These are phyloP conservation scores for Drosophila takahashii DNA, from an alignment of 1,140 invertebrate genomes.

Conservation along the genomic window DNA sequence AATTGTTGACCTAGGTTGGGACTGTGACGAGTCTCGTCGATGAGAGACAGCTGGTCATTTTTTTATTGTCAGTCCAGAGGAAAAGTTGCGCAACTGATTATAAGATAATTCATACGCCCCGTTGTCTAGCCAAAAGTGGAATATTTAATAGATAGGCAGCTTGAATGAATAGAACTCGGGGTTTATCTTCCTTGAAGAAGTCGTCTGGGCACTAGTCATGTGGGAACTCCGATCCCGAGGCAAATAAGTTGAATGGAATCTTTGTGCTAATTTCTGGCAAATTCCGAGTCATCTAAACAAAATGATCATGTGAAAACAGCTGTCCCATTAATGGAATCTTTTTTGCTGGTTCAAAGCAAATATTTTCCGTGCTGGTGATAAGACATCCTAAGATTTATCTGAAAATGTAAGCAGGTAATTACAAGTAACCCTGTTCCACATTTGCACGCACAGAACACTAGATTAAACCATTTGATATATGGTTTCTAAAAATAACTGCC, in stretches of 20 bases:
- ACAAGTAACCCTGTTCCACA: conserved; percentile 21
- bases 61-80: background rate
- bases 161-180: background rate
- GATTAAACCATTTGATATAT: conserved; percentile 11
- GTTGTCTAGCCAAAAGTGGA: conserved; percentile 17
- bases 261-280: conserved; percentile 10
- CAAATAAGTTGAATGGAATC: conserved; percentile 18
- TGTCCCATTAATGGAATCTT: conserved; percentile 19
- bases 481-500: conserved; percentile 20
- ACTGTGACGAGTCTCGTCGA: conserved; percentile 1
- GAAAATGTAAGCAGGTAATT: conserved; percentile 14
- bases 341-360: conserved; percentile 2
- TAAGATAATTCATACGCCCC: conserved; percentile 39
- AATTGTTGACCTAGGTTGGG: conserved; percentile 61
- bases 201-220: background rate
- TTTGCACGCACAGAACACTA: background rate
- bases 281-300: background rate
- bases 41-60: conserved; percentile 20
- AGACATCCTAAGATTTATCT: conserved; percentile 13
- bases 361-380: conserved; percentile 37
- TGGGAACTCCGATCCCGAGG: conserved; percentile 2
- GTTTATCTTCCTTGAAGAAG: background rate
- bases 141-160: background rate
- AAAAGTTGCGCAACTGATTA: conserved; percentile 22
- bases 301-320: conserved; percentile 6